Base-by-base conservation (phyloP, 2,888 invertebrate species). In the Lissocephala sabroskyi region DNA sequence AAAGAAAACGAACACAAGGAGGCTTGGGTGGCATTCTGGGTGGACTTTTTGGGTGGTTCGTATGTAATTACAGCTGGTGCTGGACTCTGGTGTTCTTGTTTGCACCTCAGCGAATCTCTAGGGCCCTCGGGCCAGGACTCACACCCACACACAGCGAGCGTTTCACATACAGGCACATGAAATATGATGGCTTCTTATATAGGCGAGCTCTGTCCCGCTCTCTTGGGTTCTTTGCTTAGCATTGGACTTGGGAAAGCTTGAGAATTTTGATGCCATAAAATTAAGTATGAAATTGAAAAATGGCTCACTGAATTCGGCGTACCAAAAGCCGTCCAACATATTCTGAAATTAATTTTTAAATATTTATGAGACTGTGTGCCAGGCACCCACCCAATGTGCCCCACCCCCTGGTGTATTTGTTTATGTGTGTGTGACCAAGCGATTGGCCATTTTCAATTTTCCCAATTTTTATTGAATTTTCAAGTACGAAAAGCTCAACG, bases 341-440 rank as follows among this genome's bases (percentile, higher is more conserved):
- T 73, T 73, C 63, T 70, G 76, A 80, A 79, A 79, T 79, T 81
- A 81, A 81, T 80, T 79, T 81, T 81, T 81, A 79, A 79, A 79
- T 79, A 79, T 79, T 79, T 79, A 79, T 81, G 75, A 71, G 63
- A 41, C 46, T 59, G 39, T 64, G 52, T 56, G 51, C 40, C 36
- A 42, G 47, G 52, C 58, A 58, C 56, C n/a, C n/a, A n/a, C n/a
- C n/a, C n/a, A n/a, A n/a, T n/a, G n/a, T n/a, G n/a, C n/a, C n/a
- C n/a, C n/a, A n/a, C n/a, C n/a, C 23, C 11, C 50, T 23, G 41
- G 16, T 46, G 40, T 59, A 64, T 71, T 68, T 52, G 60, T 59
- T 62, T 68, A 55, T 54, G 54, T 49, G 17, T 16, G 35, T 23
- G 23, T 23, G 3, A 5, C 23, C 23, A 2, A 32, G 6, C 35